A percentile compares a stretch with the other conserved stretches of the same genome.
Conservation (phyloP, 2,888 invertebrate genomes). For the Graphium colonna region DNA sequence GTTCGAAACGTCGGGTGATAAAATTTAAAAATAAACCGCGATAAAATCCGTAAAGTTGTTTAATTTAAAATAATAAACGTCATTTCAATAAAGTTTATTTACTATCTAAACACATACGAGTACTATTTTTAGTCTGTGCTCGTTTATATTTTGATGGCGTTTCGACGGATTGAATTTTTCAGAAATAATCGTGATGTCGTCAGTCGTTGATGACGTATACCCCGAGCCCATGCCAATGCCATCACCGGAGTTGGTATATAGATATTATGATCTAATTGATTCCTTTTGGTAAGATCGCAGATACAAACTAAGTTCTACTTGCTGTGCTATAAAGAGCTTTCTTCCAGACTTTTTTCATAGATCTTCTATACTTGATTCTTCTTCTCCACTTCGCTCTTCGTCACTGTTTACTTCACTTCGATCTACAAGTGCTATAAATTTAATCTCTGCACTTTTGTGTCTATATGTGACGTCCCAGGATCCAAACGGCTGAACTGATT, state of each 20-base stretch:
- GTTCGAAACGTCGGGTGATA: no score
- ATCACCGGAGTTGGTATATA: conserved; percentile 51
- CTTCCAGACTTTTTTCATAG: not conserved
- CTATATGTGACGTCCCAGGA: no score
- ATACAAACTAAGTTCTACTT: not conserved
- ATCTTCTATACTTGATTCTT: not conserved
- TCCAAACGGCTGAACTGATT: no score
- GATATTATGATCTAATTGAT: conserved; percentile 62
- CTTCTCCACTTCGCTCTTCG: no score
- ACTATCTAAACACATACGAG: not conserved
- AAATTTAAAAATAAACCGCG: no score
- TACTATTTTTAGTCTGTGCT: not conserved
- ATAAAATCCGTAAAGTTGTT: no score
- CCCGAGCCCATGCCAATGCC: conserved; percentile 56
- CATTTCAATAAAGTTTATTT: not conserved
- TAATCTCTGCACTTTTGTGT: no score
- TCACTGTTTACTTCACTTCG: no score
- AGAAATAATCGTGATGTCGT: conserved; percentile 66
- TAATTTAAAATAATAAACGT: not conserved
- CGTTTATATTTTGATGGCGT: not conserved
- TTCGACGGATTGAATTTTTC: conserved; percentile 39
- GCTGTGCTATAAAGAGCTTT: conserved; percentile 17
- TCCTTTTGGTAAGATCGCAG: conserved; percentile 59
- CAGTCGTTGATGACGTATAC: conserved; percentile 50
- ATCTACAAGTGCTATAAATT: no score